Evolutionary conservation across 2,888 invertebrate species (phyloP), one percentile per base, ranked within the genome.

Genomic region (Notocelia uddmanniana): DNA sequence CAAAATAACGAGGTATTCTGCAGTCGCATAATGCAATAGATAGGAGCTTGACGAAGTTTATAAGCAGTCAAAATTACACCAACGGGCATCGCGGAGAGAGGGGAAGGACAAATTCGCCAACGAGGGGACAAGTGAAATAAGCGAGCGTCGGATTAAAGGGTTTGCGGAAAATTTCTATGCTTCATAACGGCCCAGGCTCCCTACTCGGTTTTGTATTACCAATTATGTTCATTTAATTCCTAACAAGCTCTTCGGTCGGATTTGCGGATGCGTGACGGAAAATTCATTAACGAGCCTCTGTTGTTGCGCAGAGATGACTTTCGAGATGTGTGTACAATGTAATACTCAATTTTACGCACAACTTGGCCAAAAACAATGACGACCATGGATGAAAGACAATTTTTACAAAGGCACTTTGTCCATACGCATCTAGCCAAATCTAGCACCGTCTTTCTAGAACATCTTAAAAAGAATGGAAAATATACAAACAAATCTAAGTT

Each of bases 51-150:
- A 34, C 6, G 10, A 37, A 37, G 37, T n/a, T n/a, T n/a, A n/a
- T 37, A 37, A 15, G 10, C 19, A 52, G 52, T 54, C 37, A 54
- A 64, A 64, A 92, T 92, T 91, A 91, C 89, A 91, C 91, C 88
- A 90, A 85, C 85, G 82, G 59, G 80, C 80, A 80, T 77, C 80
- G 84, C 79, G 81, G 81, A 80, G 80, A 76, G 45, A 58, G 80
- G 80, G 81, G 83, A 77, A 75, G 84, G 85, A 86, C 83, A 82
- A 85, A 86, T 88, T 80, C 83, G 81, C 78, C 83, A 87, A 88
- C 85, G 89, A 90, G 92, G 93, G 93, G 88, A 84, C 91, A 91
- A 92, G 92, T 92, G 93, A 93, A 92, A 92, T 91, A 92, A 92
- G 88, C 88, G 88, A 86, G 88, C 88, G 83, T 82, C 76, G 87